These are phyloP conservation scores for Morus bassanus DNA, from an alignment of 2,797 vertebrate genomes.

Conservation along the genomic window DNA sequence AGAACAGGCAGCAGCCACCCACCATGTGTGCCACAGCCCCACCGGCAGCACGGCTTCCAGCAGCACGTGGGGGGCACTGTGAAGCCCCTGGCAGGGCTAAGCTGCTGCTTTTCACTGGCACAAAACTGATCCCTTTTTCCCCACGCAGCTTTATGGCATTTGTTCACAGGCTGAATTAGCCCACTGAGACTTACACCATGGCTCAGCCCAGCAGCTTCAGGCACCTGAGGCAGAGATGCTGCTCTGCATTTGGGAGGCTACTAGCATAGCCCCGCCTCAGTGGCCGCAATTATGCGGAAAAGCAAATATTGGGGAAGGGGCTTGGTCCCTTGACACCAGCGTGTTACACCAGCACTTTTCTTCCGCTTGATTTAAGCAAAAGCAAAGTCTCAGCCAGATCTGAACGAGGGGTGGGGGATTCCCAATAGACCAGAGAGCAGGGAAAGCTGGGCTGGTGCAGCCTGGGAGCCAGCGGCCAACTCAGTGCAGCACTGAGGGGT, in stretches of 20 bases:
- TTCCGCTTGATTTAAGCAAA: neutral
- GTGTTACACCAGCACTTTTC: neutral
- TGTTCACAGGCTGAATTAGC: neutral
- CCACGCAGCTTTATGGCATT: neutral
- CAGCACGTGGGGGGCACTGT: fast-evolving
- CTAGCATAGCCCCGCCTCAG: neutral
- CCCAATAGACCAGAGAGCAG: neutral
- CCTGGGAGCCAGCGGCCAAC: neutral
- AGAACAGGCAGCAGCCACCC: too few species aligned
- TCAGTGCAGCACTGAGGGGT: fast-evolving
- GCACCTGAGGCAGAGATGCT: neutral
- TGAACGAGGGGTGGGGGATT: neutral
- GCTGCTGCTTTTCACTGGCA: neutral
- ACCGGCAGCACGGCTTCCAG: fast-evolving
- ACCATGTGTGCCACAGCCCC: neutral
- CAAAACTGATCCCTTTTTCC: neutral
- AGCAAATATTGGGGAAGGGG: neutral
- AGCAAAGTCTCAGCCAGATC: neutral
- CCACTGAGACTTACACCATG: neutral
- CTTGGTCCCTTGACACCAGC: neutral
- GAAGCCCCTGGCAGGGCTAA: neutral
- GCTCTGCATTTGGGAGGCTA: neutral
- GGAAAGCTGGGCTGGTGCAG: neutral
- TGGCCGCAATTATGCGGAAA: neutral
- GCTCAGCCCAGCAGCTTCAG: neutral